Conservation (phyloP, 1,140 invertebrate genomes). For the Dreissena polymorpha region DNA sequence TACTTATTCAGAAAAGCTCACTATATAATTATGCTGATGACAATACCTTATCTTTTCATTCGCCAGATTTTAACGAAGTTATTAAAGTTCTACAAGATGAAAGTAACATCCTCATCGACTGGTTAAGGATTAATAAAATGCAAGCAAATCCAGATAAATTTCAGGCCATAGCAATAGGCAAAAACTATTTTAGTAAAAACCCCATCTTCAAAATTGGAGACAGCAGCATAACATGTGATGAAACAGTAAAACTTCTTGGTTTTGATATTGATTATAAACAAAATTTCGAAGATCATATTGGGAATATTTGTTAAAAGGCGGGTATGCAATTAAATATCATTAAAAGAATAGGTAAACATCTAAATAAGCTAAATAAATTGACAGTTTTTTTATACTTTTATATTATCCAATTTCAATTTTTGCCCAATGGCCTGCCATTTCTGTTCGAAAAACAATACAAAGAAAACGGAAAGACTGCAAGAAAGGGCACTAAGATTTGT, state of each 20-base stretch:
- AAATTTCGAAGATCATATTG: constrained; percentile 53
- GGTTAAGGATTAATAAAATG: constrained; percentile 52
- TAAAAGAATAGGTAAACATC: constrained; percentile 30
- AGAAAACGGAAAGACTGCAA: constrained; percentile 49
- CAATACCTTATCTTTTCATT: constrained; percentile 42
- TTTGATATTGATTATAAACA: constrained; percentile 39
- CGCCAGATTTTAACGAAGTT: background rate
- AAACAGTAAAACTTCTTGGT: constrained; percentile 51
- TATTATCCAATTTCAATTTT: constrained; percentile 51
- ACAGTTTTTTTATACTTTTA: constrained; percentile 49
- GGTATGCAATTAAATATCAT: constrained; percentile 54
- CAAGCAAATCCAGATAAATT: constrained; percentile 59
- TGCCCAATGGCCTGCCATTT: constrained; percentile 50
- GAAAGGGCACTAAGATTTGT: constrained; percentile 24
- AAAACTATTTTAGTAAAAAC: constrained; percentile 24
- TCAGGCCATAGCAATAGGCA: constrained; percentile 40
- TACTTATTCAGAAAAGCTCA: constrained; percentile 39
- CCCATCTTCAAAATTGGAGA: constrained; percentile 12
- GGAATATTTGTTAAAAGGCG: constrained; percentile 52
- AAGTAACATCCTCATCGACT: constrained; percentile 38
- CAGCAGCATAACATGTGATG: constrained; percentile 40
- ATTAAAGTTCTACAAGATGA: constrained; percentile 16
- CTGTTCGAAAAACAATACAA: constrained; percentile 36
- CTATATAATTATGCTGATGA: constrained; percentile 59
- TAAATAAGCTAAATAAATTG: constrained; percentile 22